These are phyloP conservation scores for Acipenser ruthenus DNA, from an alignment of 2,797 vertebrate species.

Conservation along the genomic window DNA sequence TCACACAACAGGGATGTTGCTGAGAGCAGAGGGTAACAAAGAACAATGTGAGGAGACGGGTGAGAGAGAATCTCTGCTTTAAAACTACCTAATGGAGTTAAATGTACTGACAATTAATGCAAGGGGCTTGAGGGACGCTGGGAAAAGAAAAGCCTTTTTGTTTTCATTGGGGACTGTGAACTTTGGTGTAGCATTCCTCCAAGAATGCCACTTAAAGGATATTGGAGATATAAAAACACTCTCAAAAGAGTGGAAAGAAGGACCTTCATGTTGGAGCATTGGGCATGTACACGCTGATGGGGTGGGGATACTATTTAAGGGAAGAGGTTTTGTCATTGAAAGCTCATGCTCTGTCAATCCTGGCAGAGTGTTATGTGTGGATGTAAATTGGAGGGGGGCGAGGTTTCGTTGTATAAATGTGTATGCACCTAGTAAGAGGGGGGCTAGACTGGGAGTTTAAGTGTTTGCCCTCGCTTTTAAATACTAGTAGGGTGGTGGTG, in stretches of 20 bases:
- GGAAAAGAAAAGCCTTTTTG: background rate
- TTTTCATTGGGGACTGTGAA: background rate
- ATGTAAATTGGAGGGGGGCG: too few species aligned
- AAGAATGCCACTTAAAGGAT: slow-evolving; percentile 3
- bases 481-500: background rate
- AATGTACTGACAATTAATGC: background rate
- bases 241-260: too few species aligned
- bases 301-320: too few species aligned
- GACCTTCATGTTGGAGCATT: too few species aligned
- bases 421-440: slow-evolving; percentile 2
- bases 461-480: background rate
- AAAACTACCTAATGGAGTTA: background rate
- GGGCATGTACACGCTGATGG: too few species aligned
- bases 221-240: too few species aligned
- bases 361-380: too few species aligned
- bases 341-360: too few species aligned
- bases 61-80: background rate
- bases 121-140: background rate
- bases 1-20: too few species aligned
- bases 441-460: background rate
- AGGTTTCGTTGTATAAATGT: slow-evolving; percentile 1
- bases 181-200: slow-evolving; percentile 7
- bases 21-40: background rate
- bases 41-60: background rate
- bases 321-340: too few species aligned